Base-by-base conservation (phyloP, 2,113 vertebrate species). In the Halcyon malimbica region DNA sequence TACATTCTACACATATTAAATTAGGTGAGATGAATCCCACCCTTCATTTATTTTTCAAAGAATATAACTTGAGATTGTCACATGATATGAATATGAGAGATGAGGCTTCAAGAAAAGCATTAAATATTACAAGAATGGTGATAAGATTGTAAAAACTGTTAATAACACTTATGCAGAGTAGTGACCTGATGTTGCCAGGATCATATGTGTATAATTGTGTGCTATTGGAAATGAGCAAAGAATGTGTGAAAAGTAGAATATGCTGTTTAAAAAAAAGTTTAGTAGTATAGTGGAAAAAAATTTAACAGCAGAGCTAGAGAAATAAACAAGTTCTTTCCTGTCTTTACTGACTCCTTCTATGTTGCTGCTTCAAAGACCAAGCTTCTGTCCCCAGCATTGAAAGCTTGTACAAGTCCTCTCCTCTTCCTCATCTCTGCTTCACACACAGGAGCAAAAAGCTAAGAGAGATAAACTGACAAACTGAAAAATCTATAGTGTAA, bases 21-120 rank as follows among this genome's bases (percentile, higher is more conserved):
- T 95, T 42, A 93, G 91, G 77, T 87, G 81, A 91, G 69, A 89
- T 89, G 57, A 87, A 85, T 91, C 89, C 89, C 87, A 96, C 44
- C 53, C 53, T 95, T 94, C 70, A 85, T 97, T 91, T 95, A 76
- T 93, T 94, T 96, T 94, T 95, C 78, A 90, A 80, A 91, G 70
- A 29, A 29, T 91, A 21, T 82, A 89, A 69, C 62, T 70, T 68
- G 62, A 83, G 46, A 83, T 80, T 85, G 70, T 85, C 74, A 85
- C 25, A 54, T 76, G 53, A 69, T 84, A 81, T 26, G 76, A 81
- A n/a, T 89, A 81, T 73, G 70, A 91, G 74, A 85, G 62, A 79
- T 50, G 50, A 2, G 24, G 4, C 70, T 94, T 93, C 44, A 80
- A 56, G 69, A 87, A 87, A 71, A 87, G 42, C 29, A 37, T 89